Evolutionary conservation across 2,888 invertebrate species (phyloP).

Genomic region (Leptinotarsa tumamoca): DNA sequence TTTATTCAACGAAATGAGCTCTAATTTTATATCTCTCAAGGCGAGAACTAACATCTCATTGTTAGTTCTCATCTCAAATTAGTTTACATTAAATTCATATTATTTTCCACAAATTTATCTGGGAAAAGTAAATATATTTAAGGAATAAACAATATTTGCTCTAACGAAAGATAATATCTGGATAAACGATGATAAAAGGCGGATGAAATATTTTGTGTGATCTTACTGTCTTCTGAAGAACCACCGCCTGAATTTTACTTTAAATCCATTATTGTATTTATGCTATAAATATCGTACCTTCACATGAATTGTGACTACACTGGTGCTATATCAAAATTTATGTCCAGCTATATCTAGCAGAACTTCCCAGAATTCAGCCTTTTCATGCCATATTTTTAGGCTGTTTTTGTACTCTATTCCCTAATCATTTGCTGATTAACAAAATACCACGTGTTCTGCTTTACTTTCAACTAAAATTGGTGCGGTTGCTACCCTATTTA

Average conservation of each 20-base stretch:
- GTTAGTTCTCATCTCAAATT: background rate
- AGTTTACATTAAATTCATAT: constrained; percentile 5
- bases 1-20: no score
- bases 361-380: no score
- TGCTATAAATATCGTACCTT: no score
- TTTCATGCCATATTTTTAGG: no score
- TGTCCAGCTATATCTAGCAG: no score
- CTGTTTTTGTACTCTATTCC: no score
- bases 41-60: background rate
- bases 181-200: constrained; percentile 8
- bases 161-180: constrained; percentile 1
- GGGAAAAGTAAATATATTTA: constrained; percentile 6
- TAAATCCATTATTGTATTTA: background rate
- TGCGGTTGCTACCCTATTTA: no score
- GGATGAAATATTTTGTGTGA: background rate
- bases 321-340: no score
- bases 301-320: no score
- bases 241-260: background rate
- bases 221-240: background rate
- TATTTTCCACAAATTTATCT: constrained; percentile 11
- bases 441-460: no score
- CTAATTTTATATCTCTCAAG: background rate
- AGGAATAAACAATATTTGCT: constrained; percentile 13
- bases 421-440: no score
- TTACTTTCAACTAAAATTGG: no score